Evolutionary conservation across 2,113 vertebrate genomes (phyloP).

Genomic region (Henicopernis longicauda): DNA sequence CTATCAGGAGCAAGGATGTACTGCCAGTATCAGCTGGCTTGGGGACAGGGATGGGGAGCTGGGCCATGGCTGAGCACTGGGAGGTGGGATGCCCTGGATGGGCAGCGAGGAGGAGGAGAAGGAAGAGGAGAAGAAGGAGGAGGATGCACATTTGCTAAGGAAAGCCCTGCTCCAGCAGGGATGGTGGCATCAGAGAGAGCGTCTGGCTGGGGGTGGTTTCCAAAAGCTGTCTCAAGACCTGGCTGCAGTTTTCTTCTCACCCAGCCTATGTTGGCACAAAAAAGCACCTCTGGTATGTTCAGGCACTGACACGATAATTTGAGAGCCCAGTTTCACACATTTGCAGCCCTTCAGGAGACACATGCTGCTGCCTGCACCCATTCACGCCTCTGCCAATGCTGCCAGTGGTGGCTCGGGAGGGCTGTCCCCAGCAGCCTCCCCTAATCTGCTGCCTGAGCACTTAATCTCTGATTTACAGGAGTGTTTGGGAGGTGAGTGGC

Average conservation of each 20-base stretch:
- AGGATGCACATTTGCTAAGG: not conserved
- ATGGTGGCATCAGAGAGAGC: not conserved
- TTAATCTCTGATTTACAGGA: not conserved
- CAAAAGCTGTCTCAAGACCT: not conserved
- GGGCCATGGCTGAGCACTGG: not conserved
- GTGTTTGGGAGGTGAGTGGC: not conserved
- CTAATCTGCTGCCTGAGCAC: not conserved
- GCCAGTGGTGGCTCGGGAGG: fast-evolving
- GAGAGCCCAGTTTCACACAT: not conserved
- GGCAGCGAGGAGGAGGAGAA: not conserved
- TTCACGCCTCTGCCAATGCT: not conserved
- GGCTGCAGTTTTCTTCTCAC: not conserved
- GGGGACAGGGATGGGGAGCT: fast-evolving
- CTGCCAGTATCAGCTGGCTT: not conserved
- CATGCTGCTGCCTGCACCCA: not conserved
- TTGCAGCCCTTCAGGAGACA: not conserved
- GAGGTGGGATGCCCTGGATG: not conserved
- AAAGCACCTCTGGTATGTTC: not conserved
- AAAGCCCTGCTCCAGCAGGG: not conserved
- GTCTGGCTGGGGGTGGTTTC: not conserved
- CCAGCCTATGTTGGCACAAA: not conserved
- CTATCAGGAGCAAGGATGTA: not conserved
- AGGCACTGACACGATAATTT: not conserved
- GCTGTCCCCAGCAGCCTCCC: not conserved
- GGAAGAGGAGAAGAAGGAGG: not conserved